phyloP scores from a whole-genome alignment of 2,797 vertebrate species.

The Nannoperca obscura region DNA sequence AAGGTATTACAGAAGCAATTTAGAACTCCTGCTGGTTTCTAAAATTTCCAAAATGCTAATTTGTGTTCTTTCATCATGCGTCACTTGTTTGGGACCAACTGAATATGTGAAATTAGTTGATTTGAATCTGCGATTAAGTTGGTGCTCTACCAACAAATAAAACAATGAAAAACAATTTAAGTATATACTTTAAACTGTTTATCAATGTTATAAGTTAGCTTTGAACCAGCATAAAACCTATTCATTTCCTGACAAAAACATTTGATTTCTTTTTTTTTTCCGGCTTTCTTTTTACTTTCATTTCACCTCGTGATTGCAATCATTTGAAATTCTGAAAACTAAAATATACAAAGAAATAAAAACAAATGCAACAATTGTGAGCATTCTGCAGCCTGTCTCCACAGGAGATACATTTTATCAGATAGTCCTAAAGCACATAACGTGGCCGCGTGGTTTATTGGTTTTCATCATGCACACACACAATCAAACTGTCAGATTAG shows the following conservation, averaged over 20 bases:
- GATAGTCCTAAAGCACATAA: not conserved
- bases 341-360: not conserved
- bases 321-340: not conserved
- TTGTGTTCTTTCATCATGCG: conserved; percentile 31
- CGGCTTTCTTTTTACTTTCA: not conserved
- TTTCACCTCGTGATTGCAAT: not conserved
- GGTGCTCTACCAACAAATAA: not conserved
- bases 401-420: not conserved
- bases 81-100: not conserved
- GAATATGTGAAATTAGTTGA: conserved; percentile 34
- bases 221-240: not conserved
- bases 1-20: not conserved
- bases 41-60: conserved; percentile 22
- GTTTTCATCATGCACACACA: not conserved
- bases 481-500: conserved; percentile 10
- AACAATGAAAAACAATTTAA: not conserved
- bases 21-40: conserved; percentile 18
- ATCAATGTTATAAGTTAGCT: not conserved
- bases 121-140: conserved; percentile 5
- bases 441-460: not conserved
- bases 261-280: not conserved
- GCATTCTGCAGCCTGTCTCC: not conserved
- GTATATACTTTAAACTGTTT: not conserved
- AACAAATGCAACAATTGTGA: not conserved
- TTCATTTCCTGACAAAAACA: not conserved